Evolutionary conservation across 1,140 invertebrate genomes (phyloP).

Genomic region (Aphelenchoides avenae): DNA sequence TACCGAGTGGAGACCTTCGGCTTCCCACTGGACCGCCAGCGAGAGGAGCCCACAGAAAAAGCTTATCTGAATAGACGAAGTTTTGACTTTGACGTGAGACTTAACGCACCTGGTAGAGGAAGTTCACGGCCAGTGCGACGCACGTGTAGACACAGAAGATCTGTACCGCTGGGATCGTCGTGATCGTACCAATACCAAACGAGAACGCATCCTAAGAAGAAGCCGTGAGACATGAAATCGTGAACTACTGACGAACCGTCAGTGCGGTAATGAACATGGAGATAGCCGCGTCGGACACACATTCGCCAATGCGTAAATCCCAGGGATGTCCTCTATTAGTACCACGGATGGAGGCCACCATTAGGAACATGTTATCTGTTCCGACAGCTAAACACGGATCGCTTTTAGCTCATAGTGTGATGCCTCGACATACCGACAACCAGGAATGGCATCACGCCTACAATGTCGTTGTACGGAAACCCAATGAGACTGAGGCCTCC

Average conservation of each 20-base stretch:
- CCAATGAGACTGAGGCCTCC: constrained; percentile 82
- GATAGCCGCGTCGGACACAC: constrained; percentile 61
- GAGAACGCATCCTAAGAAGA: constrained; percentile 64
- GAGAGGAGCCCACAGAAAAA: constrained; percentile 52
- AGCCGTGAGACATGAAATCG: no score
- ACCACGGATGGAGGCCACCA: constrained; percentile 60
- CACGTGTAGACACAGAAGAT: constrained; percentile 96
- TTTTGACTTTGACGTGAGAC: no score
- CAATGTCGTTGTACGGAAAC: constrained; percentile 63
- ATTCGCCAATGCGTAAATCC: constrained; percentile 53
- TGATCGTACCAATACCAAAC: constrained; percentile 62
- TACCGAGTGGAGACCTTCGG: constrained; percentile 47
- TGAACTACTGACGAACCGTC: no score
- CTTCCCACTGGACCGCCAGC: constrained; percentile 49
- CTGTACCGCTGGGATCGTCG: constrained; percentile 66
- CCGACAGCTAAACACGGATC: constrained; percentile 61
- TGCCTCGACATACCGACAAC: constrained; percentile 51
- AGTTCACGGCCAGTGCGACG: constrained; percentile 83
- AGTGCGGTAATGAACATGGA: constrained; percentile 64
- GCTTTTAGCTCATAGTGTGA: neutral
- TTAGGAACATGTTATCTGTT: constrained; percentile 65
- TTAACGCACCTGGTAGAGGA: constrained; percentile 75
- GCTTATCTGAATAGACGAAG: constrained; percentile 60
- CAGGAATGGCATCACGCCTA: constrained; percentile 58
- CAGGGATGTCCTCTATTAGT: constrained; percentile 40